Evolutionary conservation across 2,797 vertebrate genomes (phyloP).

Genomic region (Numenius phaeopus): DNA sequence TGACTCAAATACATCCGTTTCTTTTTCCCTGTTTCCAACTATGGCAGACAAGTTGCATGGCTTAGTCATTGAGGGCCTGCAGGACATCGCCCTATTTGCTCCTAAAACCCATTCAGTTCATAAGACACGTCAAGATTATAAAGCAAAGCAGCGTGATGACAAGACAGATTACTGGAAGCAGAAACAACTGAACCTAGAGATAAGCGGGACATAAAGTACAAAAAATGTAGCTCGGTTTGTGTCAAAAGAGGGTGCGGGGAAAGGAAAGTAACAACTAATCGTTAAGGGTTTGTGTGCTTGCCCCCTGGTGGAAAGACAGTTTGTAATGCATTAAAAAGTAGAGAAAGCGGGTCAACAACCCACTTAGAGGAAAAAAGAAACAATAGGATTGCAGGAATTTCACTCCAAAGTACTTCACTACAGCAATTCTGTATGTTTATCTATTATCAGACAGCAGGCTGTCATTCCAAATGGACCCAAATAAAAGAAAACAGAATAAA

Average conservation of each 20-base stretch:
- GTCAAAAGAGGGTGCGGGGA: neutral
- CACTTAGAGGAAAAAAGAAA: neutral
- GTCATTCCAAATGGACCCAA: neutral
- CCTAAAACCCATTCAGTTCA: neutral
- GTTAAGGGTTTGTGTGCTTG: neutral
- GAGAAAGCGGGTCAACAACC: neutral
- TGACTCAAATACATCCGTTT: neutral
- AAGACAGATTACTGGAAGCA: neutral
- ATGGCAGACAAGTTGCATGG: neutral
- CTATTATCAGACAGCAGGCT: neutral
- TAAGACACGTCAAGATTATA: neutral
- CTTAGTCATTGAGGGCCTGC: neutral
- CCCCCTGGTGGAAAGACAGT: constrained; percentile 37
- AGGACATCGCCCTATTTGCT: neutral
- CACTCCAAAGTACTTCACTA: neutral
- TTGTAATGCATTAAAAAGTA: neutral
- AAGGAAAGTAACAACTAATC: neutral
- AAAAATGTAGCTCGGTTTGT: neutral
- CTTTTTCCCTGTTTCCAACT: neutral
- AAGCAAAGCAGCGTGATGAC: neutral
- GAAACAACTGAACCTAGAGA: neutral
- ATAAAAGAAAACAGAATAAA: neutral
- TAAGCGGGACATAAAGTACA: neutral
- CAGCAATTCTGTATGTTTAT: neutral
- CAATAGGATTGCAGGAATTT: neutral